Evolutionary conservation across 2,797 vertebrate species (phyloP).

Genomic region (Hapalemur alaotrensis): DNA sequence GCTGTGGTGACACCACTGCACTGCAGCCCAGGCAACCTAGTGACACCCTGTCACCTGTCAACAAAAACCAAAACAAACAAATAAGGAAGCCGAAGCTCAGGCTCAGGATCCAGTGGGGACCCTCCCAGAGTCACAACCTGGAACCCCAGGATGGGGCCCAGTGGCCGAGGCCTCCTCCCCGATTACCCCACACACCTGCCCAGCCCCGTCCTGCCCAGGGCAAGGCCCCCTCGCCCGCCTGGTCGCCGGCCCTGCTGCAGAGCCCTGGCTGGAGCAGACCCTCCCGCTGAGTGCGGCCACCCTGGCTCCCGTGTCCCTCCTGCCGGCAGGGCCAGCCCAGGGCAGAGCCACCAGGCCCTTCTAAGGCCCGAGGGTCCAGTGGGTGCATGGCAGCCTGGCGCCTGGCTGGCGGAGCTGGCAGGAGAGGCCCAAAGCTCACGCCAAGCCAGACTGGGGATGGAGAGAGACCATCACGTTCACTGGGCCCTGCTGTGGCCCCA

Average conservation of each 20-base stretch:
- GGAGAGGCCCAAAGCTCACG: background rate
- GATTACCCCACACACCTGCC: background rate
- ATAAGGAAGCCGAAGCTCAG: background rate
- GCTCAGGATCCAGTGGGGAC: background rate
- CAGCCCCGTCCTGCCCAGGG: background rate
- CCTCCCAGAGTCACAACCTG: background rate
- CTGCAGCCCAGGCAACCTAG: background rate
- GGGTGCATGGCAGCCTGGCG: accelerated
- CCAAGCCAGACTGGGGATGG: too few species aligned
- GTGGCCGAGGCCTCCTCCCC: accelerated
- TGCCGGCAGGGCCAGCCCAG: background rate
- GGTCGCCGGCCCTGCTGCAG: background rate
- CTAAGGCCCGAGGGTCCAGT: background rate
- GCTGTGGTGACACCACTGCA: background rate
- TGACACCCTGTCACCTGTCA: background rate
- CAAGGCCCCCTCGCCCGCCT: background rate
- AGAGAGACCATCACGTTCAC: accelerated
- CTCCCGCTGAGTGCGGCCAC: background rate
- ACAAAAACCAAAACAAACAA: background rate
- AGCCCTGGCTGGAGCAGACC: background rate
- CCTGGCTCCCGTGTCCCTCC: accelerated
- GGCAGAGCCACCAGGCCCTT: background rate
- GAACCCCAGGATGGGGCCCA: too few species aligned
- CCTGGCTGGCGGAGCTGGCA: too few species aligned
- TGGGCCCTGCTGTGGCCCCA: background rate